These are phyloP conservation scores for Glaucidium brasilianum DNA, from an alignment of 2,113 vertebrate species.

Conservation along the genomic window DNA sequence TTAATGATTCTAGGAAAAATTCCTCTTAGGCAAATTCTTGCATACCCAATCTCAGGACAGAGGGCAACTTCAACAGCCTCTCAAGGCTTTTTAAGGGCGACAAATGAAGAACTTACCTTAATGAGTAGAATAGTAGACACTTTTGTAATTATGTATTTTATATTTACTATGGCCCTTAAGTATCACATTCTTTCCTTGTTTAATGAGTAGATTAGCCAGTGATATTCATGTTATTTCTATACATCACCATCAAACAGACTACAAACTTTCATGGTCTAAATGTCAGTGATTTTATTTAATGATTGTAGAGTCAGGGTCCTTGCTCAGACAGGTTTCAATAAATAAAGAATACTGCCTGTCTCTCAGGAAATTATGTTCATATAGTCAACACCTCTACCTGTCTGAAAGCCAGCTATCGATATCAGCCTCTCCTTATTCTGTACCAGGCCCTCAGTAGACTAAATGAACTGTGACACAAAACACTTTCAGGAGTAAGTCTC, in stretches of 20 bases:
- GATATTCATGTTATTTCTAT: background rate
- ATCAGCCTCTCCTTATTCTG: background rate
- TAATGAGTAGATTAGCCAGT: background rate
- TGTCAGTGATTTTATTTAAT: background rate
- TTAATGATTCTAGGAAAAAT: background rate
- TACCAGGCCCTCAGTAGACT: background rate
- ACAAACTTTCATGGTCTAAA: background rate
- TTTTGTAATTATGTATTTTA: background rate
- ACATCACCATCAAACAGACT: background rate
- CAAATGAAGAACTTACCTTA: background rate
- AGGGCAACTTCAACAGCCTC: background rate
- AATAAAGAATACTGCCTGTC: background rate
- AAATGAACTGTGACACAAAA: background rate
- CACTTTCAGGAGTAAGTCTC: background rate
- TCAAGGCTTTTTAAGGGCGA: background rate
- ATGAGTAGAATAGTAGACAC: background rate
- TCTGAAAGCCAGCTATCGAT: background rate
- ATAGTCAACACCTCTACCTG: background rate
- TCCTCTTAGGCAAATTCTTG: background rate
- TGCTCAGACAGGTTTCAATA: background rate
- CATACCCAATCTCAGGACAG: background rate
- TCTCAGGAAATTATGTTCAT: background rate
- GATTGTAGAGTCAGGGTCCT: background rate
- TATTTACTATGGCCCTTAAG: background rate
- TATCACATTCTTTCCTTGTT: background rate